phyloP scores from a whole-genome alignment of 2,113 vertebrate species.

The Pseudopodoces humilis region DNA sequence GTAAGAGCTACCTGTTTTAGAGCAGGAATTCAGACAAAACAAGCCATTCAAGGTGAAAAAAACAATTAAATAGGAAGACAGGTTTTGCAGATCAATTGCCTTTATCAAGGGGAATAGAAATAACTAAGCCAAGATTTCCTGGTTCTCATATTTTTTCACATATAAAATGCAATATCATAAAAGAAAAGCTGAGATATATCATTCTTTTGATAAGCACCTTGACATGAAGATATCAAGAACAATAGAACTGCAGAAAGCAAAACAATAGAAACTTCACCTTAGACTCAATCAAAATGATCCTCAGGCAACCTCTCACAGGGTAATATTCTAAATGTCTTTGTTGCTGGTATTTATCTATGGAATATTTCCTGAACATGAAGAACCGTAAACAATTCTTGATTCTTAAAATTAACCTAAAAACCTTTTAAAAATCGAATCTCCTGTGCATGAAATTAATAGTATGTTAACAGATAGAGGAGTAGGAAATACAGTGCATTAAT shows the following conservation, averaged over 20 bases:
- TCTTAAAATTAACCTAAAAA: conserved; percentile 2
- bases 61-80: neutral
- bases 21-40: neutral
- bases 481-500: neutral
- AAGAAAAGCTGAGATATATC: neutral
- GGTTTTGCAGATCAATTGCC: neutral
- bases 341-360: neutral
- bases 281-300: neutral
- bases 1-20: neutral
- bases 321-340: neutral
- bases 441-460: neutral
- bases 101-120: neutral
- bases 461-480: neutral
- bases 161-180: neutral
- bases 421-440: neutral
- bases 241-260: neutral
- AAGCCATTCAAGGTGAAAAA: neutral
- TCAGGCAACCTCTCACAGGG: neutral
- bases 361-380: conserved; percentile 17
- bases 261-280: neutral
- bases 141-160: neutral
- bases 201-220: neutral
- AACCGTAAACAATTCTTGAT: neutral
- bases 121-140: neutral
- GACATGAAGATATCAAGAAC: neutral